Evolutionary conservation across 2,888 invertebrate species (phyloP).

Genomic region (Tenthredo mesomela): DNA sequence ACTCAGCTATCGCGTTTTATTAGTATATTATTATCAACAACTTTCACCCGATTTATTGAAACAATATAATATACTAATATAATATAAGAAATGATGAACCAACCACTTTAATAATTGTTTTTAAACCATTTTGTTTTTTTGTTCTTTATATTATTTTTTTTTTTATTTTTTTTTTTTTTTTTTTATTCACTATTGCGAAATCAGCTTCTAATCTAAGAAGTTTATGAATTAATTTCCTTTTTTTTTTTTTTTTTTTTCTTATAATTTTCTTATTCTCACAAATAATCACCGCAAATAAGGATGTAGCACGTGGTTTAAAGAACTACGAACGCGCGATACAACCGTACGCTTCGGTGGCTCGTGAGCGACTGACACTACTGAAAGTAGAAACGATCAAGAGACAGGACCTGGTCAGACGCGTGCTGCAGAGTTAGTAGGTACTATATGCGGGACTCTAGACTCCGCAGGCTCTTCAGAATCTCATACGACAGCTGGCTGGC

Average conservation of each 20-base stretch:
- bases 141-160: no score
- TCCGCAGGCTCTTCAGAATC: not conserved
- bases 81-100: not conserved
- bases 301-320: conserved; percentile 32
- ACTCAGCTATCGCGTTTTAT: not conserved
- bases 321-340: conserved; percentile 11
- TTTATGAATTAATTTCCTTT: not conserved
- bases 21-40: not conserved
- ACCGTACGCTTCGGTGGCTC: conserved; percentile 59
- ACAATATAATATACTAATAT: no score
- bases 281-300: not conserved
- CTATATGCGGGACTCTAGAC: conserved; percentile 22
- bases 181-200: not conserved
- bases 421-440: not conserved
- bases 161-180: not conserved
- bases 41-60: not conserved
- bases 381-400: conserved; percentile 40
- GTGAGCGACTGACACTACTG: conserved; percentile 61
- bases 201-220: not conserved
- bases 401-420: conserved; percentile 43
- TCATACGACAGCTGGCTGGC: conserved; percentile 1
- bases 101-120: not conserved
- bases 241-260: not conserved
- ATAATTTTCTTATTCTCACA: not conserved
- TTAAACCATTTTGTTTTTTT: not conserved